Conservation (phyloP, 2,797 vertebrate genomes). For the Amblyopsis hoosieri region DNA sequence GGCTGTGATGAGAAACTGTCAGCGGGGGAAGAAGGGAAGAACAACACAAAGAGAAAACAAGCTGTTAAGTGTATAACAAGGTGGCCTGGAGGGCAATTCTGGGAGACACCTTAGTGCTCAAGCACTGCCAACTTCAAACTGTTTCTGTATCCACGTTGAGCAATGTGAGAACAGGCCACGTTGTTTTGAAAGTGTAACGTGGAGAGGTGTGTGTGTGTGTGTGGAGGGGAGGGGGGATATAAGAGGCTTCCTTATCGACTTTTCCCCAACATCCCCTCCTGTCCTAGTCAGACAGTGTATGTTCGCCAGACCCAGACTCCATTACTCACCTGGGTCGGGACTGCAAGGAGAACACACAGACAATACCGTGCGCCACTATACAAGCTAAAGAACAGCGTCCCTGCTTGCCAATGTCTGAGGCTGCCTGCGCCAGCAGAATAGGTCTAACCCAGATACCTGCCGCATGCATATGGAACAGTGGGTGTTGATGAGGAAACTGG, state of each 20-base stretch:
- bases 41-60: conserved; percentile 75
- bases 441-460: neutral
- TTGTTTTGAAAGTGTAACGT: conserved; percentile 55
- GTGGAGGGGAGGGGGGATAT: conserved; percentile 1
- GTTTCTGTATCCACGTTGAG: conserved; percentile 52
- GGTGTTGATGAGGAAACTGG: no score
- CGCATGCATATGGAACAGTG: neutral
- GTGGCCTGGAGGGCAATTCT: conserved; percentile 75
- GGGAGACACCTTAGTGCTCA: conserved; percentile 72
- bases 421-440: conserved; percentile 4
- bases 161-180: conserved; percentile 53
- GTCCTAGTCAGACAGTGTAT: conserved; percentile 34
- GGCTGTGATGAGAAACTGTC: conserved; percentile 74
- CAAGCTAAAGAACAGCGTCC: neutral
- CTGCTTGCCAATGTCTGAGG: conserved; percentile 14
- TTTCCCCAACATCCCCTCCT: conserved; percentile 26
- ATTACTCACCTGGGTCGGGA: no score
- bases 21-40: conserved; percentile 67
- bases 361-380: no score
- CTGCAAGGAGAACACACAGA: no score
- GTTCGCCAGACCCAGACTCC: no score
- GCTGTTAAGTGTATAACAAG: conserved; percentile 79
- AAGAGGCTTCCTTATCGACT: conserved; percentile 16
- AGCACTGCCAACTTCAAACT: conserved; percentile 73
- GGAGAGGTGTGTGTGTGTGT: conserved; percentile 8